Evolutionary conservation across 2,797 vertebrate genomes (phyloP), one percentile per base, ranked within the genome.

Genomic region (Syngnathus rostellatus): DNA sequence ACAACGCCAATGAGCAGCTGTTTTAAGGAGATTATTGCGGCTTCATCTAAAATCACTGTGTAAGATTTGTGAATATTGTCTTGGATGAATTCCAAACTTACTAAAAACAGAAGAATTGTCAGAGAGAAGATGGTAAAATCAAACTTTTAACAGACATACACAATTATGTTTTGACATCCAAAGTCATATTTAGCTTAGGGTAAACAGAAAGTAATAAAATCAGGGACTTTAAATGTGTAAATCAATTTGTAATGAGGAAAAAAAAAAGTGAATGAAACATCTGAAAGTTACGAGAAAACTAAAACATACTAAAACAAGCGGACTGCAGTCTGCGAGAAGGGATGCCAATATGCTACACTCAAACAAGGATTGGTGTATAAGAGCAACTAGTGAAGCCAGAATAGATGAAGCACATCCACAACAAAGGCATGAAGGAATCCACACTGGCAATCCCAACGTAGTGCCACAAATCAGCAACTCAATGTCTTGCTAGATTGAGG

Each of bases 201-300:
- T 58, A 37, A 58, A 37, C 16, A 31, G n/a, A 57, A 38, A 1
- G 2, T 21, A 23, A 12, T 19, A 58, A 58, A 58, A 58, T 6
- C 12, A 57, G 45, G 16, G 14, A 53, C 9, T 53, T 21, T 10
- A 53, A 48, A 6, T 46, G 45, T 48, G 4, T 8, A 38, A 58
- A 7, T 38, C 14, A 2, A 58, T 58, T 58, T 38, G 5, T 37
- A 58, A 58, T 17, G 12, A 54, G 54, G 4, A 31, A 55, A 31
- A 14, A 23, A 23, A 57, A 58, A 37, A 19, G 4, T 9, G 25
- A 58, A 58, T 58, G 8, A 58, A 58, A 57, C 25, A 31, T 75
- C 79, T 79, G 89, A 70, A 89, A 73, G 80, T 72, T 81, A 61
- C 50, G 76, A 62, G 89, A 84, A 69, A 77, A 71, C 10, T 62